These are phyloP conservation scores for Cololabis saira DNA, from an alignment of 2,113 vertebrate species.

Conservation along the genomic window DNA sequence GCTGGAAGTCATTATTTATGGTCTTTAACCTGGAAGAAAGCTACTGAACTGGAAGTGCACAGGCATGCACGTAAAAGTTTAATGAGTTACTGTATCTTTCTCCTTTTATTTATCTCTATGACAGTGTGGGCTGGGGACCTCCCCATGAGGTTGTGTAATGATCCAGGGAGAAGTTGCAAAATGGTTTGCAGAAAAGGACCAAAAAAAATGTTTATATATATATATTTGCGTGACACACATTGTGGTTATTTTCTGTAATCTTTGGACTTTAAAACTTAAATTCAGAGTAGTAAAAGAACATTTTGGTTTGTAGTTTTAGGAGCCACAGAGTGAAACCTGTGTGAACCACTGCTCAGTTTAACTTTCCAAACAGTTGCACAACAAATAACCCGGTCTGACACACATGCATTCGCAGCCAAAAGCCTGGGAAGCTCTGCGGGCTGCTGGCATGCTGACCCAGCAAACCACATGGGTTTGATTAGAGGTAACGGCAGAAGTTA, in stretches of 20 bases:
- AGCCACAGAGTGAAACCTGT: slow-evolving; percentile 6
- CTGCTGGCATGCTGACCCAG: slow-evolving; percentile 47
- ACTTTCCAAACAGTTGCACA: slow-evolving; percentile 29
- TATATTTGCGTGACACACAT: slow-evolving; percentile 3
- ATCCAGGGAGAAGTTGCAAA: neutral
- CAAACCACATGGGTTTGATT: slow-evolving; percentile 72
- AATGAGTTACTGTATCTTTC: slow-evolving; percentile 34
- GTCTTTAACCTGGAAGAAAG: slow-evolving; percentile 56
- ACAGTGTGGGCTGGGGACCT: slow-evolving; percentile 5
- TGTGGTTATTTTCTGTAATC: slow-evolving; percentile 7
- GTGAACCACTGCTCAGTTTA: neutral
- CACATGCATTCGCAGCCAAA: slow-evolving; percentile 28
- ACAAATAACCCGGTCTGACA: slow-evolving; percentile 10
- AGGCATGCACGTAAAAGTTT: slow-evolving; percentile 30
- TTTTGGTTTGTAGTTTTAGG: slow-evolving; percentile 2
- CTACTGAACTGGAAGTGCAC: slow-evolving; percentile 29
- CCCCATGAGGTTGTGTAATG: slow-evolving; percentile 9
- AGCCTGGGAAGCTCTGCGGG: slow-evolving; percentile 13
- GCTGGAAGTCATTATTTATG: slow-evolving; percentile 71
- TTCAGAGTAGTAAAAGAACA: neutral
- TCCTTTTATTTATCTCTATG: slow-evolving; percentile 33
- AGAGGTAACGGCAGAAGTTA: slow-evolving; percentile 48
- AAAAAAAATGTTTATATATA: too few relatives aligned
- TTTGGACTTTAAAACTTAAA: neutral
- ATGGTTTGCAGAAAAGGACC: slow-evolving; percentile 27